Conservation (phyloP, 1,140 invertebrate species). For the Ylistrum balloti region DNA sequence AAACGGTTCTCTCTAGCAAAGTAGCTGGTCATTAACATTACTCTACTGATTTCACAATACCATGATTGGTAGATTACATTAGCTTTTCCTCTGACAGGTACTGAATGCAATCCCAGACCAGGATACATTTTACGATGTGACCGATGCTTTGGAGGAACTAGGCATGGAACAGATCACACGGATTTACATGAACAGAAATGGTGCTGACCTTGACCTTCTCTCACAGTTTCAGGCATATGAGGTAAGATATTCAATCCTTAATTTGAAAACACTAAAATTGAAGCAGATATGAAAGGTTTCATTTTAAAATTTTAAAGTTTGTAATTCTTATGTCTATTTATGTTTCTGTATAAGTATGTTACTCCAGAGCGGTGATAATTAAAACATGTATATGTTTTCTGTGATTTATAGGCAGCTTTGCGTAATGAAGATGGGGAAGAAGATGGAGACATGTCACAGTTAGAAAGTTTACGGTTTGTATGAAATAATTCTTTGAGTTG, state of each 20-base stretch:
- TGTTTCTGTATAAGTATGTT: no score
- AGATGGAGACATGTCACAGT: conserved; percentile 76
- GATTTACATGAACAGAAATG: conserved; percentile 90
- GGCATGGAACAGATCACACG: conserved; percentile 96
- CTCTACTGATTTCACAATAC: no score
- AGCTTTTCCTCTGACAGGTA: conserved; percentile 83
- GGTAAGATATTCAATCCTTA: conserved; percentile 63
- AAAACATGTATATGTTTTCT: conserved; percentile 26
- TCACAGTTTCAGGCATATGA: conserved; percentile 98
- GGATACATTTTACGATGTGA: conserved; percentile 99
- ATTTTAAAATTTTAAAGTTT: no score
- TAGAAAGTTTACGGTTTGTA: conserved; percentile 78
- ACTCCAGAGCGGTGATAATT: neutral
- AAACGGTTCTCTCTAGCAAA: no score
- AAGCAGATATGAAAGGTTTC: no score
- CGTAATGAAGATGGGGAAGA: conserved; percentile 91
- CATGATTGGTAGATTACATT: neutral
- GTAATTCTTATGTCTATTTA: neutral
- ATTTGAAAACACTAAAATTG: no score
- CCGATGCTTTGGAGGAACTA: conserved; percentile 97
- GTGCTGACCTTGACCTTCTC: conserved; percentile 95
- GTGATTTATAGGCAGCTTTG: conserved; percentile 88
- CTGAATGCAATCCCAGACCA: conserved; percentile 97
- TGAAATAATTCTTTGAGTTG: neutral
- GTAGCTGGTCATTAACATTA: no score